Evolutionary conservation across 2,113 vertebrate genomes (phyloP), one percentile per base, ranked within the genome.

Genomic region (Otocyon megalotis): DNA sequence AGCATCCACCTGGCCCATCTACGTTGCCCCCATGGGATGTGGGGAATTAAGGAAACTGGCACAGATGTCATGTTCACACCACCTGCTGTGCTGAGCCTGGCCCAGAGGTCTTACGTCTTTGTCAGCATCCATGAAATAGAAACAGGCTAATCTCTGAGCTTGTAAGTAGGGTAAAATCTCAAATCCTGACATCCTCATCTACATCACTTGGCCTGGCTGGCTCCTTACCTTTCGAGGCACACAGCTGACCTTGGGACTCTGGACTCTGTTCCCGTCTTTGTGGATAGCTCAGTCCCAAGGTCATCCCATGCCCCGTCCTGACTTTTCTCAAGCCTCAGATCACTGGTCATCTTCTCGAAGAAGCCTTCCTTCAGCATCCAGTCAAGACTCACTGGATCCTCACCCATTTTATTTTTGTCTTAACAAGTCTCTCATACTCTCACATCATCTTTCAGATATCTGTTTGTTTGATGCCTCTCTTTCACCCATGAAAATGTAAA

Each of bases 1-100:
- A 37, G 43, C 65, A 37, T 22, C 80, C 28, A 53, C 48, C 62
- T 35, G 32, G 22, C 3, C 71, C 86, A 69, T 32, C 56, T 7
- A 0, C 32, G 17, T 3, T 7, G 54, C 15, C 14, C 14, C 37
- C 1, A 0, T 63, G 67, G 37, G 3, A 53, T 11, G 35, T 17
- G n/a, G 56, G 77, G 35, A 56, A 17, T 28, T 17, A 58, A 63
- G 54, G 67, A 17, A 32, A 74, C 20, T 8, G 30, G 93, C 9
- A 56, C 35, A 43, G 8, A 43, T 17, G 10, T 8, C 3, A 26
- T 3, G 11, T 12, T 37, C 9, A 4, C 1, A 8, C 48, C 28
- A 50, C 62, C 87, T 50, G 22, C 53, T 56, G 28, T 13, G 32
- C 63, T 35, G 72, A 69, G 65, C 37, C 79, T 53, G 43, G 5